Conservation (phyloP, 2,888 invertebrate species). For the Acanthosepion lycidas region DNA sequence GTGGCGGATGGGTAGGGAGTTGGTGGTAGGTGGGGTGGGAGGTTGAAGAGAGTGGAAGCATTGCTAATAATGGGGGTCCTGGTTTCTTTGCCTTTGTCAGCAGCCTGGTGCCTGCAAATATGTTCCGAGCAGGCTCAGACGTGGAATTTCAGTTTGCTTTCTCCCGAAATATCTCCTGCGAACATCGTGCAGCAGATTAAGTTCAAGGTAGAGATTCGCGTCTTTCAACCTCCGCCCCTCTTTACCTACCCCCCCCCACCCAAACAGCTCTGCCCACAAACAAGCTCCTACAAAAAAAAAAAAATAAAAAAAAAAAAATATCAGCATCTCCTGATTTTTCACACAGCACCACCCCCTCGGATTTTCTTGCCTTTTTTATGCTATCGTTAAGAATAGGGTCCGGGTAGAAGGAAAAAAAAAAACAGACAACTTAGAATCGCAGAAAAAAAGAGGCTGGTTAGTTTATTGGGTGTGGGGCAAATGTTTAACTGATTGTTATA, state of each 20-base stretch:
- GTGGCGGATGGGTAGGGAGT: background rate
- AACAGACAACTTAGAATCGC: background rate
- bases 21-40: background rate
- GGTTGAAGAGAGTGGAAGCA: background rate
- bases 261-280: conserved; percentile 1
- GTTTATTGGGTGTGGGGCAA: conserved; percentile 15
- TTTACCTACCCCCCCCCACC: background rate
- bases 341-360: conserved; percentile 7
- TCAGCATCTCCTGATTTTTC: background rate
- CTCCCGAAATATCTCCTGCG: conserved; percentile 33
- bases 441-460: background rate
- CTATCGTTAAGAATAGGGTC: background rate
- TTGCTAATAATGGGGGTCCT: conserved; percentile 33
- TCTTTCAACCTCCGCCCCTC: no score
- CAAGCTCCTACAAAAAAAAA: background rate
- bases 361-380: background rate
- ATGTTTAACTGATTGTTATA: conserved; percentile 17
- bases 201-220: background rate
- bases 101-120: conserved; percentile 20
- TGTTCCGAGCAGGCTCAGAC: conserved; percentile 18
- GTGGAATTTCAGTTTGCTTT: conserved; percentile 33
- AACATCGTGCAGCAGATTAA: background rate
- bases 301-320: background rate
- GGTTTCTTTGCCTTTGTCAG: conserved; percentile 4
- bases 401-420: background rate